Percentiles rank a stretch among this genome's conserved stretches.
These are phyloP conservation scores for Vulpes lagopus DNA, from an alignment of 2,113 vertebrate genomes.

Conservation along the genomic window DNA sequence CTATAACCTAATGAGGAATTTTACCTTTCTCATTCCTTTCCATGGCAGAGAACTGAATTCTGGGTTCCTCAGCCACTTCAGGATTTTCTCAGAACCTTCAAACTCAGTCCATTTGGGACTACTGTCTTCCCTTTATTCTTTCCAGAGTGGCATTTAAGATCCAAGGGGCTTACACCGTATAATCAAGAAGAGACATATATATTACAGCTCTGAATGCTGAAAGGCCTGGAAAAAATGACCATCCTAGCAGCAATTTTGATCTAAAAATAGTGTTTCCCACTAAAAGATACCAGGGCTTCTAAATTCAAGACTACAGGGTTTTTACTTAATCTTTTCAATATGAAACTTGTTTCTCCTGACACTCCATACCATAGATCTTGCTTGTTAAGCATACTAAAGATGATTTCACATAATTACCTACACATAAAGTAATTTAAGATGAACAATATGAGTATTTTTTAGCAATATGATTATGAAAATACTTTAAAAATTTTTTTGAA, in stretches of 20 bases:
- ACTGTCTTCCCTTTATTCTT: not conserved
- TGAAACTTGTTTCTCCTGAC: not conserved
- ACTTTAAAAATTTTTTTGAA: not conserved
- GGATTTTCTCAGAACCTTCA: not conserved
- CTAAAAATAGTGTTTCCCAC: not conserved
- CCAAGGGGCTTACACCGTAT: not conserved
- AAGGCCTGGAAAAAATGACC: not conserved
- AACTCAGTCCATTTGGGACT: not conserved
- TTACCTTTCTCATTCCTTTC: not conserved
- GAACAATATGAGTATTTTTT: not conserved
- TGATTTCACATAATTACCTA: not conserved
- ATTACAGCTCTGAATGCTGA: not conserved
- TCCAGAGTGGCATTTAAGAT: not conserved
- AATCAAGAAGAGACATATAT: not conserved
- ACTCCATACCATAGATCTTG: not conserved
- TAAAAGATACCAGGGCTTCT: not conserved
- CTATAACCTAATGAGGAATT: not conserved
- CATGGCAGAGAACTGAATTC: not conserved
- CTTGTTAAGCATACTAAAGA: not conserved
- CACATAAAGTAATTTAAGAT: not conserved
- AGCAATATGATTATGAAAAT: not conserved
- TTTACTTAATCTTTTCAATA: constrained; percentile 1
- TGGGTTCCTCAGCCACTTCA: not conserved
- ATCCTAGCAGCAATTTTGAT: not conserved
- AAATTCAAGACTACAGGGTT: not conserved